Evolutionary conservation across 2,113 vertebrate genomes (phyloP).

Genomic region (Cyrtonyx montezumae): DNA sequence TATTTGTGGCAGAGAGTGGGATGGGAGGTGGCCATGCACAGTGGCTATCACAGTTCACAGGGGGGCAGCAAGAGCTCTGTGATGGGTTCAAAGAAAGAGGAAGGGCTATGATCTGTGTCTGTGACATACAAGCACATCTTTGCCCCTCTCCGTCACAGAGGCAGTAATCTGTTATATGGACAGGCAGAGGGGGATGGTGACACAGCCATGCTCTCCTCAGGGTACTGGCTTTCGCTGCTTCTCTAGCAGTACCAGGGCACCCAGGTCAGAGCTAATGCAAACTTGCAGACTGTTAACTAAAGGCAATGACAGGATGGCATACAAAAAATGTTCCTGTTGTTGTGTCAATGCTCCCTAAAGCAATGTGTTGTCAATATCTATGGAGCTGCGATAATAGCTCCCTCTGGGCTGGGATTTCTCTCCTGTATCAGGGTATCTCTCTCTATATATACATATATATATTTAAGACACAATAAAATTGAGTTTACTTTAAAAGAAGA

Average conservation of each 20-base stretch:
- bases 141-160: neutral
- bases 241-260: neutral
- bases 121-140: rapidly evolving
- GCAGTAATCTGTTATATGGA: neutral
- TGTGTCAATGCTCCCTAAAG: neutral
- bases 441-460: too few relatives aligned
- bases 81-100: neutral
- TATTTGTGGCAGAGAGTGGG: neutral
- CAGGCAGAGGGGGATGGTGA: neutral
- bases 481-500: neutral
- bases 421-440: neutral
- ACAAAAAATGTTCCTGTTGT: neutral
- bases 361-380: neutral
- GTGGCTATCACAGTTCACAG: neutral
- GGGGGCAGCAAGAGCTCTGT: neutral
- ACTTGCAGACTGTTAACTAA: neutral
- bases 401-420: neutral
- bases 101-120: neutral
- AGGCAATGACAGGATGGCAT: neutral
- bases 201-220: neutral
- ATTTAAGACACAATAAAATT: neutral
- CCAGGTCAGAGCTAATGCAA: neutral
- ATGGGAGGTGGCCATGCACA: neutral
- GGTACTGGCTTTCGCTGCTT: neutral
- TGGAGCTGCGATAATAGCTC: neutral